Percentiles rank a stretch among this genome's conserved stretches.
phyloP scores from a whole-genome alignment of 1,140 invertebrate genomes.

The Macrobrachium rosenbergii region DNA sequence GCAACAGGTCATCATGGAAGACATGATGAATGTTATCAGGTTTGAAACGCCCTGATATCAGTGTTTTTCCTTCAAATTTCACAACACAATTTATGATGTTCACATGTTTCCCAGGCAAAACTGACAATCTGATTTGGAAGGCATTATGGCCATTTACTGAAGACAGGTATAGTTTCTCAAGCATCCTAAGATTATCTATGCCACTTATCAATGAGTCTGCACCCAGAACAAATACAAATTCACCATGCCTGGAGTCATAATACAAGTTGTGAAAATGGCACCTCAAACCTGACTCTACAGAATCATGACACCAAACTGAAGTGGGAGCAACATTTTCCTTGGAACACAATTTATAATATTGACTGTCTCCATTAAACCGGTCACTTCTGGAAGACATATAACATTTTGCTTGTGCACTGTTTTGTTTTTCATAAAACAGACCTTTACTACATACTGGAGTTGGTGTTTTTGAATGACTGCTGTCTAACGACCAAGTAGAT shows the following conservation, averaged over 20 bases:
- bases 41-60: slow-evolving; percentile 1
- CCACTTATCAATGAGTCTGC: not conserved
- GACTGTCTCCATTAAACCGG: too few relatives aligned
- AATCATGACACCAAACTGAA: too few relatives aligned
- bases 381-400: too few relatives aligned
- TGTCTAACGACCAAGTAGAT: too few relatives aligned
- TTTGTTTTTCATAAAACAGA: too few relatives aligned
- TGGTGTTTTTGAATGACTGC: too few relatives aligned
- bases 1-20: slow-evolving; percentile 9
- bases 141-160: not conserved
- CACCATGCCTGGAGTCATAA: not conserved
- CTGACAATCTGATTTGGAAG: not conserved
- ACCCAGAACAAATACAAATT: not conserved
- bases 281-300: not conserved
- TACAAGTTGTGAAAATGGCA: slow-evolving; percentile 16
- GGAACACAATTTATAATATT: too few relatives aligned
- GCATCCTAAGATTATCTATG: not conserved
- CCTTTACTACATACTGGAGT: too few relatives aligned
- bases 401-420: too few relatives aligned
- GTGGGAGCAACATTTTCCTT: too few relatives aligned
- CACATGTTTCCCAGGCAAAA: not conserved
- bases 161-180: not conserved
- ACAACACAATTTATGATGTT: not conserved
- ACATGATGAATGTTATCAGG: slow-evolving; percentile 12
- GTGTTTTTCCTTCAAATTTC: not conserved